These are phyloP conservation scores for Trialeurodes vaporariorum DNA, from an alignment of 1,140 invertebrate species.

Conservation along the genomic window DNA sequence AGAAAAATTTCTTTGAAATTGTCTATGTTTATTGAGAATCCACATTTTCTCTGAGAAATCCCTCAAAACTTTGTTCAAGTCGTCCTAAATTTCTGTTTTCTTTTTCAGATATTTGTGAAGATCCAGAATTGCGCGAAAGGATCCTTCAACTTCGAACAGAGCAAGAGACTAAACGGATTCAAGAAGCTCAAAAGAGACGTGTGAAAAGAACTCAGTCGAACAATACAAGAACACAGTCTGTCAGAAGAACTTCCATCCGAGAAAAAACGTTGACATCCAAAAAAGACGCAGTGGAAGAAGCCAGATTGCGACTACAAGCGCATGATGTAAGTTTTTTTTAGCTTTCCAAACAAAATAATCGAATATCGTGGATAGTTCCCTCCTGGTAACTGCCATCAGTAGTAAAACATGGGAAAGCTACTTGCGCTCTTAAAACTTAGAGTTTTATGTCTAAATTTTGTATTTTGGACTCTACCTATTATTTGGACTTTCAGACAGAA, in stretches of 20 bases:
- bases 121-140: constrained; percentile 80
- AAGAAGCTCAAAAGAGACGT: constrained; percentile 45
- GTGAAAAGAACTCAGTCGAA: constrained; percentile 41
- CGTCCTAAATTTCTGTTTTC: background rate
- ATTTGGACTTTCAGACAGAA: too few species aligned
- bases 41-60: background rate
- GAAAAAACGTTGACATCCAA: constrained; percentile 90
- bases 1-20: too few species aligned
- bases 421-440: too few species aligned
- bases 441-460: too few species aligned
- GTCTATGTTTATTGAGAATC: too few species aligned
- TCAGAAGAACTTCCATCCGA: constrained; percentile 82
- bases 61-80: background rate
- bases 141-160: constrained; percentile 81
- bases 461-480: too few species aligned
- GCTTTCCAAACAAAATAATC: too few species aligned
- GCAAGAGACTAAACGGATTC: constrained; percentile 65
- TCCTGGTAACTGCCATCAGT: too few species aligned
- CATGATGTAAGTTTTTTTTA: constrained; percentile 41
- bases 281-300: constrained; percentile 88
- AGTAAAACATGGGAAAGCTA: too few species aligned
- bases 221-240: constrained; percentile 61
- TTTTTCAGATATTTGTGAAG: constrained; percentile 76
- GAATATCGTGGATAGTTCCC: too few species aligned
- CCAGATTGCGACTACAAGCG: constrained; percentile 53